A percentile compares a stretch with the other conserved stretches of the same genome.
Evolutionary conservation across 1,140 invertebrate genomes (phyloP).

Genomic region (Drosophila nigromelanica): DNA sequence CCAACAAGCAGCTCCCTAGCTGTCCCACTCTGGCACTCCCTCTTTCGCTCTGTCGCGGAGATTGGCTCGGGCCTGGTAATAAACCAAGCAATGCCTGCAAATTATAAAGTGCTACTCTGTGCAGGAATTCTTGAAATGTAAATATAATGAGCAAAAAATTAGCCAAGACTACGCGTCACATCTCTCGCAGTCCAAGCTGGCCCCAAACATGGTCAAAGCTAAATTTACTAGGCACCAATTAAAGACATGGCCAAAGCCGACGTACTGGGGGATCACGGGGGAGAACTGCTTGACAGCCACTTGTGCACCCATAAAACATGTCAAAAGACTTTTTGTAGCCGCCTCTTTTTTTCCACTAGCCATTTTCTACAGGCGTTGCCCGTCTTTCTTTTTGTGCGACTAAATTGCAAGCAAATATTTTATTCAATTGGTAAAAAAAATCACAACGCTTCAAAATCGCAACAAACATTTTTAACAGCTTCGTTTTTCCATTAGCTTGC

Average conservation of each 20-base stretch:
- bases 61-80: constrained; percentile 46
- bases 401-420: constrained; percentile 57
- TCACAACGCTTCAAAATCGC: constrained; percentile 32
- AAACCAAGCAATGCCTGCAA: constrained; percentile 67
- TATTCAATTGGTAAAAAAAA: constrained; percentile 49
- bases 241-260: constrained; percentile 48
- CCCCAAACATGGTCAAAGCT: constrained; percentile 77
- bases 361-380: constrained; percentile 32
- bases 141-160: constrained; percentile 83
- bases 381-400: neutral
- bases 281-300: constrained; percentile 41
- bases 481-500: constrained; percentile 14
- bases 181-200: constrained; percentile 18
- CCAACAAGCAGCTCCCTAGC: constrained; percentile 36
- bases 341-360: constrained; percentile 11
- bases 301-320: constrained; percentile 71
- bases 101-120: constrained; percentile 72
- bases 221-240: constrained; percentile 82
- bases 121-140: constrained; percentile 79
- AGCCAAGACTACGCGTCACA: constrained; percentile 58
- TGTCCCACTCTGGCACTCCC: constrained; percentile 55
- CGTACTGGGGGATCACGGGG: constrained; percentile 12
- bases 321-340: constrained; percentile 57
- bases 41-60: constrained; percentile 7
- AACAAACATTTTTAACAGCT: constrained; percentile 25